Base-by-base conservation (phyloP, 2,888 invertebrate species). In the Callyntrura sp. region DNA sequence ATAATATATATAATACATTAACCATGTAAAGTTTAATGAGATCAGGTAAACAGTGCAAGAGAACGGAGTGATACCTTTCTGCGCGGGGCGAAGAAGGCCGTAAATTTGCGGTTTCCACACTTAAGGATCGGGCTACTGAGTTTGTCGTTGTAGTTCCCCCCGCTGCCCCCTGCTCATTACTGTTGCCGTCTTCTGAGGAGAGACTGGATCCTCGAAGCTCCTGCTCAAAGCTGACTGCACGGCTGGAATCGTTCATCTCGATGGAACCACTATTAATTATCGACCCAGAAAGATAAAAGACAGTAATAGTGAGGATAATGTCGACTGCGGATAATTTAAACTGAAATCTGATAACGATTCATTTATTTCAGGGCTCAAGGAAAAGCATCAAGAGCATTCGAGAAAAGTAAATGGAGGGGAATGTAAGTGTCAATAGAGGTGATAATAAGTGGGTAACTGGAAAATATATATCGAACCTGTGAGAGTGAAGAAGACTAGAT, bases 401-500 rank as follows among this genome's bases (percentile, higher is more conserved):
- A 20, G 8, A 0, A 48, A 76, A 12, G 43, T 45, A 20, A 45
- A 45, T 45, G 45, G 20, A 17, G 11, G 43, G 20, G 20, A 14
- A 28, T 68, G 28, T n/a, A 35, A 35, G 28, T 73, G 70, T 73
- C 45, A 73, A 45, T 70, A 43, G n/a, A 35, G 8, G 35, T 35
- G 65, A 3, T 14, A 20, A 17, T 73, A 45, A 43, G 70, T 20
- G 11, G 8, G 20, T 35, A 4, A 70, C 4, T 70, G 20, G 20
- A 9, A 9, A 70, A 17, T 70, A 43, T 70, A n/a, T 12, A 65
- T 28, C 25, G 45, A 94, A 96, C 96, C 96, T 96, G 94, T 97
- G 97, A 93, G 97, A 97, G 94, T 97, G 97, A 88, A 96, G 96
- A 14, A 97, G 95, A 94, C 96, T 96, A 91, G 96, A 96, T 48